Conservation (phyloP, 30 jellyfish, hydroid and myxozoan genomes). For the Pelagia noctiluca region DNA sequence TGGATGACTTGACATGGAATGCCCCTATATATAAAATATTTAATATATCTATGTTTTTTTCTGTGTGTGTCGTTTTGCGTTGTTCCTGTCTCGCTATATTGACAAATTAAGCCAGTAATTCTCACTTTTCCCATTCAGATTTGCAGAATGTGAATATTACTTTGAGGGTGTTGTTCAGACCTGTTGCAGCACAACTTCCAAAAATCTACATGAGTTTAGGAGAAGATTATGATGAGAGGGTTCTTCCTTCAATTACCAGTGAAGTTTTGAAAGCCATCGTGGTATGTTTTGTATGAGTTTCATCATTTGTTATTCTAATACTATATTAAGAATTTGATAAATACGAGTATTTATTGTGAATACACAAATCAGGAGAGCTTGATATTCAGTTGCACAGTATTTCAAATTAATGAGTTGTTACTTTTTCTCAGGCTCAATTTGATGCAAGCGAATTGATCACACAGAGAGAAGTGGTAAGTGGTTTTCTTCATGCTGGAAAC, state of each 20-base stretch:
- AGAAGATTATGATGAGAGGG: constrained; percentile 97
- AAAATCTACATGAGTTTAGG: constrained; percentile 97
- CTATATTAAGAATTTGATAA: too few species aligned
- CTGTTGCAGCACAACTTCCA: constrained; percentile 86
- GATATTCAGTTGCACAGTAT: background rate
- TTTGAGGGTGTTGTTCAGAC: constrained; percentile 90
- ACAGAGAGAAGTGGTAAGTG: constrained; percentile 95
- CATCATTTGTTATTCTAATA: too few species aligned
- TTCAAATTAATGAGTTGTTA: constrained; percentile 4
- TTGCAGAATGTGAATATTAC: constrained; percentile 97
- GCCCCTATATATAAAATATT: too few species aligned
- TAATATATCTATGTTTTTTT: too few species aligned
- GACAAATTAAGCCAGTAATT: too few species aligned
- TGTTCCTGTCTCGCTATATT: too few species aligned
- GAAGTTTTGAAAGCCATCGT: constrained; percentile 97
- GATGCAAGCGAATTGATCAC: constrained; percentile 99
- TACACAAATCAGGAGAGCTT: background rate
- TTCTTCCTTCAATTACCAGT: constrained; percentile 95
- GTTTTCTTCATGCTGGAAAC: too few species aligned
- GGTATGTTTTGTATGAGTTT: too few species aligned
- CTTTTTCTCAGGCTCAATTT: constrained; percentile 85
- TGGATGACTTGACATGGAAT: too few species aligned
- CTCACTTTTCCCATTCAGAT: constrained; percentile 57
- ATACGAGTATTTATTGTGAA: too few species aligned
- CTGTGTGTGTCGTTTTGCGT: too few species aligned